A percentile compares a stretch with the other conserved stretches of the same genome.
Conservation (phyloP, 2,888 invertebrate genomes). For the Cacoxenus indagator region DNA sequence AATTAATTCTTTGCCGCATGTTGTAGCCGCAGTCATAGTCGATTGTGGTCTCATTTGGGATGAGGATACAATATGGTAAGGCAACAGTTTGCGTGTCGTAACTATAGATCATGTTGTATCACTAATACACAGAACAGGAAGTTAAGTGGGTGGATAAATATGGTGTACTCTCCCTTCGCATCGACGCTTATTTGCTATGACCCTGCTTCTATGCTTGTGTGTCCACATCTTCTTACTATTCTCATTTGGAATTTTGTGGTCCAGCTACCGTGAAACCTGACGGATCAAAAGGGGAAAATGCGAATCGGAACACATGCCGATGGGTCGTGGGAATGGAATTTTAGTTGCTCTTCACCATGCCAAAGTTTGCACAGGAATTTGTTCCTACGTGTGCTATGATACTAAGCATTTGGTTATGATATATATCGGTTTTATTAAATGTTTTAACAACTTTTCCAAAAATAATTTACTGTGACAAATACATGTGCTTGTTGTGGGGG, state of each 20-base stretch:
- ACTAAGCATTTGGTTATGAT: slow-evolving; percentile 67
- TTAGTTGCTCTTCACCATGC: slow-evolving; percentile 61
- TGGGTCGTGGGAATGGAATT: slow-evolving; percentile 54
- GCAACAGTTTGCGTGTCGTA: not conserved
- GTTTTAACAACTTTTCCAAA: slow-evolving; percentile 66
- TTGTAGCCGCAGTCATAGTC: slow-evolving; percentile 7
- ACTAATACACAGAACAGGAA: not conserved
- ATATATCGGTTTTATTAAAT: slow-evolving; percentile 70
- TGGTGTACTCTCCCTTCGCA: not conserved
- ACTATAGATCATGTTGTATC: not conserved
- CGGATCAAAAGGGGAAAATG: not conserved
- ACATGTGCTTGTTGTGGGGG: not conserved
- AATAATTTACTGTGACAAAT: slow-evolving; percentile 54
- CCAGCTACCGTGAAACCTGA: not conserved
- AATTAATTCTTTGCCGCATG: slow-evolving; percentile 64
- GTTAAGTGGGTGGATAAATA: too few species aligned
- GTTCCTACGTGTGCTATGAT: slow-evolving; percentile 32
- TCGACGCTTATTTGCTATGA: too few species aligned
- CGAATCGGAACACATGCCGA: slow-evolving; percentile 30
- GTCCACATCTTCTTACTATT: not conserved
- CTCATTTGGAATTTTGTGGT: slow-evolving; percentile 3
- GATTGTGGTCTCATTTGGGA: not conserved
- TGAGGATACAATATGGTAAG: not conserved
- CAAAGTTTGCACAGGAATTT: slow-evolving; percentile 10
- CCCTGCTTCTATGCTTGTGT: not conserved